Conservation (phyloP, 2,888 invertebrate species). For the Lottia gigantea region DNA sequence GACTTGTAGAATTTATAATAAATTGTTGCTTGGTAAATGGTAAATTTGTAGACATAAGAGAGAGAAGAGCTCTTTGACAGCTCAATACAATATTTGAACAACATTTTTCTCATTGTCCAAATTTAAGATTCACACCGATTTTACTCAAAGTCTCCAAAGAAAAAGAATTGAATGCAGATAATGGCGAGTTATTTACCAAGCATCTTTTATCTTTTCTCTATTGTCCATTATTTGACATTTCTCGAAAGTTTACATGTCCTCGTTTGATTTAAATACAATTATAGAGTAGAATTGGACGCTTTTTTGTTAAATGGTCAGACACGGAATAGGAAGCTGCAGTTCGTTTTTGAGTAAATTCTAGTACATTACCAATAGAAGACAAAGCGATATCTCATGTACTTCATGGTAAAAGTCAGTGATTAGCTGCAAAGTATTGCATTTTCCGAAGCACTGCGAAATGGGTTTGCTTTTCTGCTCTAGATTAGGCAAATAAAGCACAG, state of each 20-base stretch:
- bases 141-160: not conserved
- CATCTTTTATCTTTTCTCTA: not conserved
- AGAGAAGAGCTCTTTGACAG: not conserved
- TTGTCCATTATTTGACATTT: slow-evolving; percentile 1
- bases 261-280: not conserved
- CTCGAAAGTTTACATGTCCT: not conserved
- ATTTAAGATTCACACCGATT: not conserved
- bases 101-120: slow-evolving; percentile 2
- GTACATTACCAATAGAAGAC: no score
- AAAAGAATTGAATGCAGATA: slow-evolving; percentile 1
- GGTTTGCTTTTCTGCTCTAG: no score
- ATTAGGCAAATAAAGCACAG: no score
- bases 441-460: no score
- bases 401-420: no score
- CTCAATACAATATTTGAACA: slow-evolving; percentile 7
- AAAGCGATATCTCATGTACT: no score
- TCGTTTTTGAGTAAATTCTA: no score
- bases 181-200: not conserved
- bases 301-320: no score
- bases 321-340: no score
- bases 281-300: no score
- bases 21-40: not conserved
- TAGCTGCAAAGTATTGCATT: no score
- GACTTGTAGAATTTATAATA: no score
- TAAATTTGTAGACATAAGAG: not conserved